These are phyloP conservation scores for Neostethus bicornis DNA, from an alignment of 2,797 vertebrate species.

Conservation along the genomic window DNA sequence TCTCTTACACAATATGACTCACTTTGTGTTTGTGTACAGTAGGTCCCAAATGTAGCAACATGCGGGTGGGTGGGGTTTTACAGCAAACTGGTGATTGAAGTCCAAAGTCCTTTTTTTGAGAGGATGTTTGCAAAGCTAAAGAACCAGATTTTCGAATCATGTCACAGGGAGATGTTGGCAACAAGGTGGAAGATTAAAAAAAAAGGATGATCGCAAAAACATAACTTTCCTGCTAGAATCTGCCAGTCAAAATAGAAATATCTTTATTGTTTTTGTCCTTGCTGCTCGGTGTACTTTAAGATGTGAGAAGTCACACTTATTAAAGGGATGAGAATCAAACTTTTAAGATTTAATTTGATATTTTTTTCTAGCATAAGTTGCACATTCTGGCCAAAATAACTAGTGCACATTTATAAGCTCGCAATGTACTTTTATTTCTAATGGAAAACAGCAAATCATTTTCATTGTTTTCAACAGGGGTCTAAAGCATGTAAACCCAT, in stretches of 20 bases:
- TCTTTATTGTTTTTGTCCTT: neutral
- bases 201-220: conserved; percentile 15
- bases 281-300: neutral
- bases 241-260: neutral
- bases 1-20: conserved; percentile 54
- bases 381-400: conserved; percentile 10
- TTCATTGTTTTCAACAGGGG: no score
- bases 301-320: conserved; percentile 8
- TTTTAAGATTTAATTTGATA: conserved; percentile 3
- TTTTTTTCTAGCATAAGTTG: conserved; percentile 18
- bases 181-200: conserved; percentile 24
- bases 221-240: conserved; percentile 14
- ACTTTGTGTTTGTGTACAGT: conserved; percentile 54
- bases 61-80: conserved; percentile 58
- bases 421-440: neutral
- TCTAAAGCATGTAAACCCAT: neutral
- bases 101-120: conserved; percentile 64
- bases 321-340: neutral
- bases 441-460: no score
- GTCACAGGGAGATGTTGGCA: conserved; percentile 41
- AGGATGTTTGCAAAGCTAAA: conserved; percentile 64
- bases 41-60: conserved; percentile 53
- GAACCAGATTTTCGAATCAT: conserved; percentile 47
- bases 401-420: conserved; percentile 21
- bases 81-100: conserved; percentile 44